phyloP scores from a whole-genome alignment of 2,888 invertebrate genomes.

The Ischnus inquisitorius region DNA sequence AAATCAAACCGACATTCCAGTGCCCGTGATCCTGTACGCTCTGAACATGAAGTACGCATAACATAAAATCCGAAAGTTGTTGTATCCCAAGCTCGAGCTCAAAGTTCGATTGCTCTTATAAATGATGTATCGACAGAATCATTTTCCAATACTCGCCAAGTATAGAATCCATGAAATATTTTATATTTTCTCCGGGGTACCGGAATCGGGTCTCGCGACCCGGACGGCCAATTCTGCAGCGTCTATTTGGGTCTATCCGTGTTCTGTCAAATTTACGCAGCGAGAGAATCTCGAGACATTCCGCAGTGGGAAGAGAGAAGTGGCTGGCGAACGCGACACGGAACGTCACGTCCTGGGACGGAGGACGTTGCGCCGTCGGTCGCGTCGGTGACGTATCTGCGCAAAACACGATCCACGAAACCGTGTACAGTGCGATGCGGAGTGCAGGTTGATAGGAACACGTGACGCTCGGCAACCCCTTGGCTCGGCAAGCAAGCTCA shows the following conservation, averaged over 20 bases:
- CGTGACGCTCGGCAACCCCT: constrained; percentile 43
- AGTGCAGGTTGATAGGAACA: constrained; percentile 2
- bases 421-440: background rate
- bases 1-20: too few species aligned
- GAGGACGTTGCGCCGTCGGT: constrained; percentile 46
- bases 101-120: too few species aligned
- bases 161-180: too few species aligned
- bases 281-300: constrained; percentile 50
- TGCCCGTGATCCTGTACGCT: too few species aligned
- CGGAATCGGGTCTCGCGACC: background rate
- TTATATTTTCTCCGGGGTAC: background rate
- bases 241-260: constrained; percentile 22
- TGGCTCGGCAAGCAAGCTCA: constrained; percentile 33
- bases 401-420: constrained; percentile 49
- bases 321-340: constrained; percentile 48
- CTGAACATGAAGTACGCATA: too few species aligned
- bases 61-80: too few species aligned
- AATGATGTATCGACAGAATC: too few species aligned
- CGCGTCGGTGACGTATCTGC: constrained; percentile 60
- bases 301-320: constrained; percentile 29
- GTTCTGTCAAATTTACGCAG: constrained; percentile 39
- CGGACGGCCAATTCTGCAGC: constrained; percentile 5
- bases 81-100: too few species aligned
- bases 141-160: too few species aligned
- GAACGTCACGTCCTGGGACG: constrained; percentile 54